phyloP scores from a whole-genome alignment of 2,888 invertebrate genomes.

The Lochmaea crataegi region DNA sequence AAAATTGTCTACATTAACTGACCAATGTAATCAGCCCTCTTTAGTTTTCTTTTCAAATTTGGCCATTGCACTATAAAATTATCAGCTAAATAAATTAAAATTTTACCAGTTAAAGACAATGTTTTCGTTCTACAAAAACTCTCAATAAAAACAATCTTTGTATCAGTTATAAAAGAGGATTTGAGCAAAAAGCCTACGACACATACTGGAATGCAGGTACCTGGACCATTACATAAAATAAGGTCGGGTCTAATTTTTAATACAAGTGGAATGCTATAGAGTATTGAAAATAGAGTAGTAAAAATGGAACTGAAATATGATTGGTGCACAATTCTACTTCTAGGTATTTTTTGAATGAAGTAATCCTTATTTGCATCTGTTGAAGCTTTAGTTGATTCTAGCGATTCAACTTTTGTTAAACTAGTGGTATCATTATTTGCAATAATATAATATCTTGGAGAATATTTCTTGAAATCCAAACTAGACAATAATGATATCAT shows the following conservation, averaged over 20 bases:
- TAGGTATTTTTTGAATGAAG: slow-evolving; percentile 74
- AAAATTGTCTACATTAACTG: slow-evolving; percentile 69
- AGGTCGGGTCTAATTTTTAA: slow-evolving; percentile 80
- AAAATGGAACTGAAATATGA: slow-evolving; percentile 82
- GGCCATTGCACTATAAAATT: slow-evolving; percentile 95
- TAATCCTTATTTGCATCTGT: slow-evolving; percentile 59
- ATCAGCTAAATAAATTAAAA: slow-evolving; percentile 86
- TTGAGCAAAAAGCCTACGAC: slow-evolving; percentile 80
- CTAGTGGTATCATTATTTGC: slow-evolving; percentile 85
- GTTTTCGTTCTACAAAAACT: slow-evolving; percentile 93
- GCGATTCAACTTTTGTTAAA: slow-evolving; percentile 72
- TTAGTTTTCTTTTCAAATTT: slow-evolving; percentile 74
- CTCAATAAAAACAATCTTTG: slow-evolving; percentile 90
- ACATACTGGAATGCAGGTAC: slow-evolving; percentile 95
- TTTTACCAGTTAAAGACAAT: slow-evolving; percentile 89
- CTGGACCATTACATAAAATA: slow-evolving; percentile 94
- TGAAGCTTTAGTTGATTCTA: slow-evolving; percentile 62
- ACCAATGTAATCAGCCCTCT: slow-evolving; percentile 81
- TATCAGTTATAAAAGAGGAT: slow-evolving; percentile 73
- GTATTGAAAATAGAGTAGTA: slow-evolving; percentile 80
- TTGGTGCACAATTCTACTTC: slow-evolving; percentile 90
- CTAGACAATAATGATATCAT: slow-evolving; percentile 79
- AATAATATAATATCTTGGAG: slow-evolving; percentile 81
- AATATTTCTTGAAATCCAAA: slow-evolving; percentile 74
- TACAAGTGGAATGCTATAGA: slow-evolving; percentile 77